Conservation (phyloP, 2,888 invertebrate genomes). For the Orthosia cruda region DNA sequence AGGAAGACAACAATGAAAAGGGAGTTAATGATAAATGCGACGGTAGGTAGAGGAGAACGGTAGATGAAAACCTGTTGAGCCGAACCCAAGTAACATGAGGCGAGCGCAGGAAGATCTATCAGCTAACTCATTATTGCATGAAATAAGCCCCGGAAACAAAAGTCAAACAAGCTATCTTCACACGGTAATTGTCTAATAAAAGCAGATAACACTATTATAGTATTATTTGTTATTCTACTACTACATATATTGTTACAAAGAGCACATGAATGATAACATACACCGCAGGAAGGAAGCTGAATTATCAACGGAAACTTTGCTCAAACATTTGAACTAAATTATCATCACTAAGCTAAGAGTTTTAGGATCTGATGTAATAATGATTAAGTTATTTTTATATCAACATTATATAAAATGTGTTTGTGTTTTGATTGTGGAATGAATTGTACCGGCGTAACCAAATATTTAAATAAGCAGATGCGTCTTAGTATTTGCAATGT, state of each 20-base stretch:
- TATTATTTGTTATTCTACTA: slow-evolving; percentile 30
- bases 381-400: slow-evolving; percentile 23
- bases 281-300: slow-evolving; percentile 85
- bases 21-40: no score
- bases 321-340: slow-evolving; percentile 69
- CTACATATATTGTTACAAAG: slow-evolving; percentile 38
- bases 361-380: slow-evolving; percentile 56
- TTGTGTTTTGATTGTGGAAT: neutral
- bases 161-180: neutral
- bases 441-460: neutral
- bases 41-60: no score
- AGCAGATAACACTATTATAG: slow-evolving; percentile 43
- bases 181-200: slow-evolving; percentile 49
- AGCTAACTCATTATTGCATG: no score
- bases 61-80: no score
- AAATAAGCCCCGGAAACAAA: no score
- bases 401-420: neutral
- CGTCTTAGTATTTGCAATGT: no score
- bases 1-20: no score
- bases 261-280: slow-evolving; percentile 61
- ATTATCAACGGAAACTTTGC: slow-evolving; percentile 85
- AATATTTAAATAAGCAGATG: no score
- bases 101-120: no score
- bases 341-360: slow-evolving; percentile 55
- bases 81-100: no score